Base-by-base conservation (phyloP, 2,113 vertebrate species). In the Rhizomys pruinosus region DNA sequence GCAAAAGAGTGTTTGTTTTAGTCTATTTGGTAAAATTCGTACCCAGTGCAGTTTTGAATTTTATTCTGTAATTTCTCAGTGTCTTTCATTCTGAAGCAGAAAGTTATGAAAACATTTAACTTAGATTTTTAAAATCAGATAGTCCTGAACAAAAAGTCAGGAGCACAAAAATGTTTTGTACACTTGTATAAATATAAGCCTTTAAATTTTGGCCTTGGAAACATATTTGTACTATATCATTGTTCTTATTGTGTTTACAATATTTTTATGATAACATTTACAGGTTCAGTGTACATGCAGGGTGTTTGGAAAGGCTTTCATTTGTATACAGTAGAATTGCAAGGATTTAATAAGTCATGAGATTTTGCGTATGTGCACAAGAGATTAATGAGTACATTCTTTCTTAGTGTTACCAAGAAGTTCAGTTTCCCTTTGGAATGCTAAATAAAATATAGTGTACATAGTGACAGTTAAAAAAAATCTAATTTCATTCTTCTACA, bases 211-310 rank as follows among this genome's bases (percentile, higher is more conserved):
- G 92, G 86, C 74, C 94, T 59, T 93, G 66, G 57, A 6, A 42
- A 92, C n/a, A 82, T 76, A 66, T 92, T 96, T 97, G 68, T 97
- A 91, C 23, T 71, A 9, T 92, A 84, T 80, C 20, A 39, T 39
- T 92, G 77, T 95, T 96, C 96, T 95, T 82, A 95, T 85, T 96
- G 74, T 39, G n/a, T 96, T 94, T 87, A 20, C 89, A 74, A 42
- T 29, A 1, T 94, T 97, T 97, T 97, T 97, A 66, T 80, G 85
- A 47, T 88, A 71, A 73, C 52, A 39, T 89, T 8, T 19, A 71
- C 37, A 42, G 92, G 85, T 42, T 91, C 57, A 42, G 47, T 64
- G 29, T 57, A 90, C 63, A n/a, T 78, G 52, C 71, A 94, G 90
- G 77, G 44, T 29, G 25, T 97, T 89, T 82, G 77, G 85, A 86